Conservation (phyloP, 2,113 vertebrate species). For the Oncorhynchus clarkii region DNA sequence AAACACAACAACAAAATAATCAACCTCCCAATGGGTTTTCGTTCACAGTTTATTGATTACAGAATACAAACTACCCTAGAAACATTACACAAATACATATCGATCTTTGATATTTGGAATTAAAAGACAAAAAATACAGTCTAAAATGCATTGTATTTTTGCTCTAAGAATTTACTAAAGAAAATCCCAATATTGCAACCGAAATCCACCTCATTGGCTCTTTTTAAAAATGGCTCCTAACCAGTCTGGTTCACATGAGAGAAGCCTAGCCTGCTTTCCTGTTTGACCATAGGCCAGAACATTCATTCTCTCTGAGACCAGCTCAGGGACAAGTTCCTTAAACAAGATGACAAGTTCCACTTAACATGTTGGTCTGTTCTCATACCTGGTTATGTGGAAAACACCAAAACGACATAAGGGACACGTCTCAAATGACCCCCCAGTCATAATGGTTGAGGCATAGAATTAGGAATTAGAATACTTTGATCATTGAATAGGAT, state of each 20-base stretch:
- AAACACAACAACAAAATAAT: too few species aligned
- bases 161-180: conserved; percentile 29
- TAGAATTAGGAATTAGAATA: too few species aligned
- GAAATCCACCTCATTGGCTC: conserved; percentile 16
- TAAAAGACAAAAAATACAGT: conserved; percentile 17
- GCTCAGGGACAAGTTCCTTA: conserved; percentile 20
- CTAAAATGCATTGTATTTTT: conserved; percentile 17
- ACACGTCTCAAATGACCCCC: too few species aligned
- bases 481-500: too few species aligned
- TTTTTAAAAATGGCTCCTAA: conserved; percentile 20
- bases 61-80: conserved; percentile 54
- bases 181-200: conserved; percentile 1
- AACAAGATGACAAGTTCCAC: conserved; percentile 20
- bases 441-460: too few species aligned
- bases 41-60: conserved; percentile 52
- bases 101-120: conserved; percentile 22
- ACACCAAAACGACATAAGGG: conserved; percentile 13
- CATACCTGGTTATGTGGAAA: conserved; percentile 5
- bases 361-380: conserved; percentile 20
- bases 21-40: conserved; percentile 26
- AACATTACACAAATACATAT: conserved; percentile 49
- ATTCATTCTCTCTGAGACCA: conserved; percentile 54
- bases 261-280: not conserved
- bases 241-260: not conserved
- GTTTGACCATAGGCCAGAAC: conserved; percentile 34